Evolutionary conservation across 2,113 vertebrate species (phyloP).

Genomic region (Sciurus niger): DNA sequence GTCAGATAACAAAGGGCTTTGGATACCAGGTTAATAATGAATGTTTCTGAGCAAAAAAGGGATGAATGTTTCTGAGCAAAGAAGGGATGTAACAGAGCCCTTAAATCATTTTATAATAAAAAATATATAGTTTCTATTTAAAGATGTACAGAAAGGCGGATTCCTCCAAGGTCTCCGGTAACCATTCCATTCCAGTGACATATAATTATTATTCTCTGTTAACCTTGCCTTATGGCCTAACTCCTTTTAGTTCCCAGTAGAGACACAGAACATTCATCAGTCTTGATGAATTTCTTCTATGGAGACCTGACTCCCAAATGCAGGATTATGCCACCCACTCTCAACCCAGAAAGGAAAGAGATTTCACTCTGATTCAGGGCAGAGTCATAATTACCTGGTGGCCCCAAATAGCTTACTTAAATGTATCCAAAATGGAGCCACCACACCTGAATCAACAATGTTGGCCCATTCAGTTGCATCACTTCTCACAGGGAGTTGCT

Average conservation of each 20-base stretch:
- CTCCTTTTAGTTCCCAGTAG: background rate
- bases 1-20: background rate
- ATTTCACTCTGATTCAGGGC: background rate
- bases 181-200: background rate
- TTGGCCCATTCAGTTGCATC: conserved; percentile 11
- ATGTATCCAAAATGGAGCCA: background rate
- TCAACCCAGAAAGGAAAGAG: background rate
- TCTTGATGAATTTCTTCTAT: background rate
- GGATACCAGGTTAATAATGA: background rate
- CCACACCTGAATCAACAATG: conserved; percentile 56
- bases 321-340: background rate
- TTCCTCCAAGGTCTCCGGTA: background rate
- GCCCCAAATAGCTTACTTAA: background rate
- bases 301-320: background rate
- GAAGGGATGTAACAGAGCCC: background rate
- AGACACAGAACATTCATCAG: background rate
- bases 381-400: background rate
- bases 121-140: conserved; percentile 3
- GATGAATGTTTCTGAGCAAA: background rate
- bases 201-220: background rate
- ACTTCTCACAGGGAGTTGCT: background rate
- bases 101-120: background rate
- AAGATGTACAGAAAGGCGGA: background rate
- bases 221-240: background rate
- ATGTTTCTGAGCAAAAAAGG: background rate